Percentiles rank a stretch among this genome's conserved stretches.
Conservation (phyloP, 2,113 vertebrate species). For the Megalops atlanticus region DNA sequence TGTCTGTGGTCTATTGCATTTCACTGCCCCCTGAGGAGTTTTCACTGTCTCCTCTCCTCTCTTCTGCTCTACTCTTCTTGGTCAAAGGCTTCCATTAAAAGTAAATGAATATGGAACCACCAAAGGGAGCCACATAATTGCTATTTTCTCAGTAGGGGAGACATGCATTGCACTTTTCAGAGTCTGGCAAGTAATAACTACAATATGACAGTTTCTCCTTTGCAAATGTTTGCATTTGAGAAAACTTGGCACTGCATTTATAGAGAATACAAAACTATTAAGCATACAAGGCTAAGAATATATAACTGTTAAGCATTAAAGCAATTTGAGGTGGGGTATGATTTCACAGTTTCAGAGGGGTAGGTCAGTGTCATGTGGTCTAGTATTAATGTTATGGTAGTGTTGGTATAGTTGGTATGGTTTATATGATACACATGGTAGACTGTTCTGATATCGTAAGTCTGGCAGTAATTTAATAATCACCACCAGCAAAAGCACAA, state of each 20-base stretch:
- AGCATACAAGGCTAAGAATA: too few relatives aligned
- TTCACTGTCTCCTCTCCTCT: neutral
- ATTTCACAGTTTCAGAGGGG: neutral
- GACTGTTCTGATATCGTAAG: too few relatives aligned
- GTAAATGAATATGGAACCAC: neutral
- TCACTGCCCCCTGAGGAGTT: neutral
- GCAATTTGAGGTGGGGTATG: too few relatives aligned
- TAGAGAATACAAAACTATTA: too few relatives aligned
- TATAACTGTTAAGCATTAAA: too few relatives aligned
- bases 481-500: neutral
- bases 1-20: neutral
- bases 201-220: neutral
- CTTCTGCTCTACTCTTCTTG: neutral
- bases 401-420: neutral
- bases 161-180: neutral
- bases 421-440: neutral
- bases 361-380: neutral
- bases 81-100: neutral
- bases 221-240: too few relatives aligned
- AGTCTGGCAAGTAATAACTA: neutral
- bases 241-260: too few relatives aligned
- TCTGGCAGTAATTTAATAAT: neutral
- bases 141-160: neutral
- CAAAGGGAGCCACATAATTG: slow-evolving; percentile 3
- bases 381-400: neutral